These are phyloP conservation scores for Gymnocheta viridis DNA, from an alignment of 2,888 invertebrate genomes.

Conservation along the genomic window DNA sequence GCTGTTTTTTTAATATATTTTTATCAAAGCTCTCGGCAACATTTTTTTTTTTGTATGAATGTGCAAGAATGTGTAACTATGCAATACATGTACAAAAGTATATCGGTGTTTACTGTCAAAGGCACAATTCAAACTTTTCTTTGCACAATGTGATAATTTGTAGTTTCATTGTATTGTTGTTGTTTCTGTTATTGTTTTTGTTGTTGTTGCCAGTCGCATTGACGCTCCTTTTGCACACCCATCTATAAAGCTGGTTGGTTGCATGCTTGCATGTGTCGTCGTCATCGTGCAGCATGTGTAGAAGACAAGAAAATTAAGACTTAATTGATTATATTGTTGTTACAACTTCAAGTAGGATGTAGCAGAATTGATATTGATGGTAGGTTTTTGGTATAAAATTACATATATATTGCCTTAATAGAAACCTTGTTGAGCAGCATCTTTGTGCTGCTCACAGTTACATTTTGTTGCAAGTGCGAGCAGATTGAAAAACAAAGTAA, in stretches of 20 bases:
- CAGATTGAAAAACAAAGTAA: slow-evolving; percentile 30
- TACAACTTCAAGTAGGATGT: slow-evolving; percentile 45
- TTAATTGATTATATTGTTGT: slow-evolving; percentile 70
- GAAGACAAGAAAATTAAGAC: slow-evolving; percentile 67
- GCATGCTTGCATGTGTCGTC: slow-evolving; percentile 4
- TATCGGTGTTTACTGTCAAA: slow-evolving; percentile 63
- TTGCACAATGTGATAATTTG: slow-evolving; percentile 65
- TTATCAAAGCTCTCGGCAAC: background rate
- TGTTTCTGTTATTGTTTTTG: slow-evolving; percentile 14
- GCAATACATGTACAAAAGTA: slow-evolving; percentile 1
- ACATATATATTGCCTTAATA: slow-evolving; percentile 19
- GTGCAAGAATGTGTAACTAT: slow-evolving; percentile 1
- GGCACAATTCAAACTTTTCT: slow-evolving; percentile 58
- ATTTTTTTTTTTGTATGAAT: background rate
- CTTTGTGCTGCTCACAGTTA: slow-evolving; percentile 16
- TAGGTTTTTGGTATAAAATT: slow-evolving; percentile 53
- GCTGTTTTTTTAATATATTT: background rate
- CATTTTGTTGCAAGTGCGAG: slow-evolving; percentile 6
- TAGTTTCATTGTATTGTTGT: slow-evolving; percentile 43
- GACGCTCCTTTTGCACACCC: slow-evolving; percentile 58
- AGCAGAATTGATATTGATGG: slow-evolving; percentile 53
- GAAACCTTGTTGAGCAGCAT: slow-evolving; percentile 22
- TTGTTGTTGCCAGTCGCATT: slow-evolving; percentile 17
- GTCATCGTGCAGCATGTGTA: slow-evolving; percentile 38
- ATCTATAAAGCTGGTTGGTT: slow-evolving; percentile 14